A percentile compares a stretch with the other conserved stretches of the same genome.
Conservation (phyloP, 92 coral and sea anemone species). For the Galaxea fascicularis region DNA sequence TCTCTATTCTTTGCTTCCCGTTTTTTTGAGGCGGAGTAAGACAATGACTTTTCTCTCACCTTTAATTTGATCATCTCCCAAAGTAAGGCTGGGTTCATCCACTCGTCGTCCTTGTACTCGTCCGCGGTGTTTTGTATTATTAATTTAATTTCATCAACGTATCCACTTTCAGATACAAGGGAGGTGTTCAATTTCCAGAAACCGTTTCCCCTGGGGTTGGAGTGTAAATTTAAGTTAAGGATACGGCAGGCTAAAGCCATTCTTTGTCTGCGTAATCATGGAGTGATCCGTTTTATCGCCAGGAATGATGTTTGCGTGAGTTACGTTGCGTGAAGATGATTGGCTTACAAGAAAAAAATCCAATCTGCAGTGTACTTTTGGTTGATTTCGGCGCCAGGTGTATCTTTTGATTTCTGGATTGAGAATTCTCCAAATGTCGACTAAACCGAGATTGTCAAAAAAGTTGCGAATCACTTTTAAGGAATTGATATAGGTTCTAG, state of each 20-base stretch:
- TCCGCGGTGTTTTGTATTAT: not conserved
- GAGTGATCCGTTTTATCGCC: not conserved
- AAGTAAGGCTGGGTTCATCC: not conserved
- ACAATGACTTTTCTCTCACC: conserved; percentile 26
- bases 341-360: too few species aligned
- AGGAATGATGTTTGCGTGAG: too few species aligned
- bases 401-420: too few species aligned
- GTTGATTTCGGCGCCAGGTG: too few species aligned
- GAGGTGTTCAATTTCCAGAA: conserved; percentile 59
- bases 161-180: conserved; percentile 19
- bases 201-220: conserved; percentile 31
- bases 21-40: conserved; percentile 30
- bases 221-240: not conserved
- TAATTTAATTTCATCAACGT: conserved; percentile 13
- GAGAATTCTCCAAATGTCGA: too few species aligned
- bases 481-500: too few species aligned
- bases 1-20: not conserved
- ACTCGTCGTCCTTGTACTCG: not conserved
- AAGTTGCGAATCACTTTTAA: too few species aligned
- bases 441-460: not conserved
- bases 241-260: too few species aligned
- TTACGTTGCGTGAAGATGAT: too few species aligned
- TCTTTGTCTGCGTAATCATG: too few species aligned
- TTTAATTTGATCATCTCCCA: not conserved
- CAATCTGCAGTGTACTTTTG: too few species aligned